A percentile compares a stretch with the other conserved stretches of the same genome.
Evolutionary conservation across 2,113 vertebrate genomes (phyloP).

Genomic region (Haplochromis burtoni): DNA sequence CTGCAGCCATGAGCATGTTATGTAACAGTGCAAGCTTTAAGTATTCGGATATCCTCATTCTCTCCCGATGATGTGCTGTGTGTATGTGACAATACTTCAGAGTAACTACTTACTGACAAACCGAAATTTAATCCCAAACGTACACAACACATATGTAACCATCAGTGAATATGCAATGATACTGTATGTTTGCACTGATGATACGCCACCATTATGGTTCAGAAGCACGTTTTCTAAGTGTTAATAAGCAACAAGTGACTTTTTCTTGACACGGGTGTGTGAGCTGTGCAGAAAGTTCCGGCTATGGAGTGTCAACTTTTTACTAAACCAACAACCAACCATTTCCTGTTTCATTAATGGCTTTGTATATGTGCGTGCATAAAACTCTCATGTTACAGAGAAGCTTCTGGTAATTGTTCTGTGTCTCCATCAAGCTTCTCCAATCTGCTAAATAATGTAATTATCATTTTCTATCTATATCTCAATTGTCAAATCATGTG

Average conservation of each 20-base stretch:
- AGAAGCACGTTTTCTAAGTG: not conserved
- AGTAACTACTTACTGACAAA: not conserved
- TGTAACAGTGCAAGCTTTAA: constrained; percentile 3
- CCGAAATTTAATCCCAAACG: not conserved
- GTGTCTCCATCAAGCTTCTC: not conserved
- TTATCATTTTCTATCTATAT: not conserved
- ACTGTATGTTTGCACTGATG: not conserved
- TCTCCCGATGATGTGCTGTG: not conserved
- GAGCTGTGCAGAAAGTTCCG: not conserved
- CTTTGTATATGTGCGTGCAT: not conserved
- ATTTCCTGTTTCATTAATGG: not conserved
- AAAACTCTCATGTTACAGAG: not conserved
- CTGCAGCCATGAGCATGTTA: not conserved
- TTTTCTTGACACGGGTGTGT: not conserved
- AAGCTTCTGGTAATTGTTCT: not conserved
- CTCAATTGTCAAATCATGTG: not conserved
- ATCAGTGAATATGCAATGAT: not conserved
- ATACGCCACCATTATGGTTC: not conserved
- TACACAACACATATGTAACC: not conserved
- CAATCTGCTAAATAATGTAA: not conserved
- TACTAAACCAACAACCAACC: not conserved
- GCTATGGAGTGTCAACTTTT: not conserved
- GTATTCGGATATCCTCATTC: not conserved
- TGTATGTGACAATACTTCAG: not conserved
- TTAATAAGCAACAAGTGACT: not conserved